These are phyloP conservation scores for Sipha maydis DNA, from an alignment of 2,888 invertebrate species.

Conservation along the genomic window DNA sequence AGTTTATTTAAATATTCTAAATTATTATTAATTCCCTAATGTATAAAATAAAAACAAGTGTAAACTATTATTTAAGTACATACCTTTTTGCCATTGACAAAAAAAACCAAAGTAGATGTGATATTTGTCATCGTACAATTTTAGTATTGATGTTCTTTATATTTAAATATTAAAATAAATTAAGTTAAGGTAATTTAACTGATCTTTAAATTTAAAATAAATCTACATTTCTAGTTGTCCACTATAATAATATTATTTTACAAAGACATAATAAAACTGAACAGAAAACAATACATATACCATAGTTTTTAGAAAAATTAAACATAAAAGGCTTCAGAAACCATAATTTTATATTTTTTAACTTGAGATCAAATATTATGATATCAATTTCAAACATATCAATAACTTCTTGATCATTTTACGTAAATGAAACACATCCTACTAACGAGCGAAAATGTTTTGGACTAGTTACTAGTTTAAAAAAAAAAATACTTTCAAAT, in stretches of 20 bases:
- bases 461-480: no score
- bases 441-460: no score
- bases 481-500: no score
- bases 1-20: no score
- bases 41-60: no score
- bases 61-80: not conserved
- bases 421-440: no score
- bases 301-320: not conserved
- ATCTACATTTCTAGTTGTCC: not conserved
- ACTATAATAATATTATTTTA: not conserved
- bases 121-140: constrained; percentile 9
- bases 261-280: not conserved
- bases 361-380: constrained; percentile 11
- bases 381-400: constrained; percentile 34
- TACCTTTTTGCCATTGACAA: constrained; percentile 63
- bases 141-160: not conserved
- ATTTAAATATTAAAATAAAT: not conserved
- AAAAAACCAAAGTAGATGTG: constrained; percentile 51
- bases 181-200: no score
- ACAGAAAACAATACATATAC: not conserved
- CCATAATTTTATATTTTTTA: not conserved
- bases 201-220: not conserved
- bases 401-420: not conserved
- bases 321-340: constrained; percentile 27
- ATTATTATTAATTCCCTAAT: no score